Percentiles rank a stretch among this genome's conserved stretches.
These are phyloP conservation scores for Sussaba pulchella DNA, from an alignment of 2,888 invertebrate species.

Conservation along the genomic window DNA sequence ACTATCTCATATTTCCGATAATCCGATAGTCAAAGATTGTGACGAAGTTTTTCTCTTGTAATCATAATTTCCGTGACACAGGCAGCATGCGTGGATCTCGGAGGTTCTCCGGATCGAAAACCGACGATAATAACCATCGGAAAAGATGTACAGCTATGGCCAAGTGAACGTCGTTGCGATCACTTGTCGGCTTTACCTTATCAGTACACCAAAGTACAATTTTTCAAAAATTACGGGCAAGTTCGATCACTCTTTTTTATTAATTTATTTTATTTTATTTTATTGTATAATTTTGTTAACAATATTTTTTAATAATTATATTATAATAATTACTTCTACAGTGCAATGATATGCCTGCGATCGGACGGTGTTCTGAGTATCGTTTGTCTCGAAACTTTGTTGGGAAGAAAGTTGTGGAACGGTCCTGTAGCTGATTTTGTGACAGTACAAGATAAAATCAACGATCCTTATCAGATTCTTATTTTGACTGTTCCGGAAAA, in stretches of 20 bases:
- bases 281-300: neutral
- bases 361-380: conserved; percentile 73
- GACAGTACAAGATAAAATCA: conserved; percentile 72
- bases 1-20: conserved; percentile 35
- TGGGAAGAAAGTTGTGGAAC: conserved; percentile 72
- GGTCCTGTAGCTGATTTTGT: conserved; percentile 75
- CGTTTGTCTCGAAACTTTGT: conserved; percentile 76
- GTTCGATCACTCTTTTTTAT: conserved; percentile 4
- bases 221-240: conserved; percentile 73
- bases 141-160: conserved; percentile 73
- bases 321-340: conserved; percentile 46
- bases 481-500: conserved; percentile 68
- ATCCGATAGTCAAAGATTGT: too few relatives aligned
- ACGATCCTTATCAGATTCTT: conserved; percentile 73
- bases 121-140: conserved; percentile 70
- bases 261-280: too few relatives aligned
- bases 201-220: conserved; percentile 74
- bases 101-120: conserved; percentile 50
- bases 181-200: conserved; percentile 63
- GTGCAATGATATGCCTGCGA: conserved; percentile 76
- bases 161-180: conserved; percentile 62
- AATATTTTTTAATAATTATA: neutral
- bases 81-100: conserved; percentile 67
- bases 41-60: neutral
- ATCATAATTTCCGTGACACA: conserved; percentile 38